Evolutionary conservation across 30 jellyfish, hydroid and myxozoan species (phyloP), one percentile per base, ranked within the genome.

Genomic region (Mastigias papua): DNA sequence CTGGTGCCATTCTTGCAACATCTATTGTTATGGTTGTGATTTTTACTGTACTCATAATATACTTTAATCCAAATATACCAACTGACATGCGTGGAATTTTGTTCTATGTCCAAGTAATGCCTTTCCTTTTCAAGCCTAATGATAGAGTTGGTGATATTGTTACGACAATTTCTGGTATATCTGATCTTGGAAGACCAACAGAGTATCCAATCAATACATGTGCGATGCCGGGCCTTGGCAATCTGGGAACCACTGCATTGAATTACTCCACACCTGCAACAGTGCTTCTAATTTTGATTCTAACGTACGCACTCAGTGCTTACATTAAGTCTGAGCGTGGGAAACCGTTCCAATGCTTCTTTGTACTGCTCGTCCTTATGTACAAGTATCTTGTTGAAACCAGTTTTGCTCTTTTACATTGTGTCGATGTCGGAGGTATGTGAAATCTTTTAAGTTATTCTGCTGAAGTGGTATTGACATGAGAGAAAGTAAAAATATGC

Each of bases 351-450:
- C 87, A 88, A 69, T 64, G 88, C 23, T 78, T 88, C 33, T 50
- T 80, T 51, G 80, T 79, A 1, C 63, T 88, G 81, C 77, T 88
- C 80, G 64, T 88, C 25, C 66, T 69, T 20, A 65, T 88, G 86
- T 88, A 88, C 88, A 88, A 88, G 76, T 88, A 70, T 58, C 1
- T 88, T 75, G 96, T 78, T 6, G 96, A 88, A 70, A 88, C 96
- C 48, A 73, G 90, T 57, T 70, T 88, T n/a, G 85, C 81, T 4
- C 35, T 78, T n/a, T 7, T 88, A 63, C 87, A 70, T 58, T 88
- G 96, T 25, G 96, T 88, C n/a, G 61, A 80, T 66, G 81, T 88
- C n/a, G 91, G 87, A 48, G 96, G 96, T 88, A 78, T 25, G 91
- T 17, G 5, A 5, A 11, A 0, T 25, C 17, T 54, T 54, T 54